Conservation (phyloP, 2,797 vertebrate genomes). For the Acomys russatus region DNA sequence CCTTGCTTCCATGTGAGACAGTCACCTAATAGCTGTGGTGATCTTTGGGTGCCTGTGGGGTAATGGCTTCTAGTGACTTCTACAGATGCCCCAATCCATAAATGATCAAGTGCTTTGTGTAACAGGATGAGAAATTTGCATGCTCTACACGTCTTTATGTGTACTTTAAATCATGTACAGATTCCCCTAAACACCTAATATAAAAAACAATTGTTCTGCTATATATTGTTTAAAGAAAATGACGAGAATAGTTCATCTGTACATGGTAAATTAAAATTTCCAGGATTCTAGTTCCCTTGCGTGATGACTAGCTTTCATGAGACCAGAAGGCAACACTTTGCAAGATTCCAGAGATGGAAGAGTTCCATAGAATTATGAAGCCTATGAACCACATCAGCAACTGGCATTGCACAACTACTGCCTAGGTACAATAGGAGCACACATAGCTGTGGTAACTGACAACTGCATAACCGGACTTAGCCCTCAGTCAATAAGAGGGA, state of each 20-base stretch:
- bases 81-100: not conserved
- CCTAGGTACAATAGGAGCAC: not conserved
- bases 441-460: not conserved
- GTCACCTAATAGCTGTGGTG: not conserved
- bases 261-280: not conserved
- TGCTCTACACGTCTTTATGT: not conserved
- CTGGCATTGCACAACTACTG: not conserved
- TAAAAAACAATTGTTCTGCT: not conserved
- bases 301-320: not conserved
- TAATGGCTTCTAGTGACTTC: no score
- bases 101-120: not conserved
- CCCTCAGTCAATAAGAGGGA: not conserved
- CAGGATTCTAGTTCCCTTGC: not conserved
- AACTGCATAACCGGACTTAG: not conserved
- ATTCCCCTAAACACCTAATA: not conserved
- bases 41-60: not conserved
- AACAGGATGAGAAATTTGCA: not conserved
- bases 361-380: not conserved
- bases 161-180: not conserved
- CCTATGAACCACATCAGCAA: not conserved
- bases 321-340: not conserved
- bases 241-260: not conserved
- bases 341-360: not conserved
- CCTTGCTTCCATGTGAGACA: not conserved
- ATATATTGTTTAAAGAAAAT: not conserved